Base-by-base conservation (phyloP, 30 jellyfish, hydroid and myxozoan species). In the Aurelia sp. region DNA sequence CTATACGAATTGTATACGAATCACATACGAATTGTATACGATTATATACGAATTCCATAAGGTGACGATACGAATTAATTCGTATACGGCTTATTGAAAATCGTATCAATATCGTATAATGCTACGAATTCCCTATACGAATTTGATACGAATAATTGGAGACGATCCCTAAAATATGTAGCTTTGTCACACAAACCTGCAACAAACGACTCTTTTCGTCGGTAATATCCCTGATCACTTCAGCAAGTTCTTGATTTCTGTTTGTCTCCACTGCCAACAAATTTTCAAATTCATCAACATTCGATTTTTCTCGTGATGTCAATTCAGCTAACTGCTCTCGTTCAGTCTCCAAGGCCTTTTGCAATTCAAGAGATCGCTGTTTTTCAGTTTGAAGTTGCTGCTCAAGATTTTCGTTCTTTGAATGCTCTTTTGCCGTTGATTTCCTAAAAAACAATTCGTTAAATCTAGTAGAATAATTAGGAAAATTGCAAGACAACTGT, bases 121-220 rank as follows among this genome's bases (percentile, higher is more conserved):
- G n/a, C n/a, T n/a, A n/a, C n/a, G n/a, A n/a, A n/a, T n/a, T n/a
- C n/a, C n/a, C n/a, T n/a, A n/a, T n/a, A n/a, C n/a, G n/a, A n/a
- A n/a, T n/a, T n/a, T n/a, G n/a, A n/a, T n/a, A n/a, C n/a, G n/a
- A n/a, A n/a, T n/a, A n/a, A n/a, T n/a, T n/a, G n/a, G n/a, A n/a
- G n/a, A n/a, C n/a, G n/a, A n/a, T n/a, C n/a, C n/a, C n/a, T n/a
- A n/a, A 27, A 27, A 44, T 44, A 44, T 44, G 55, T 8, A 8
- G 21, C 59, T 24, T 24, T 24, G 13, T 17, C 40, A 33, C 10
- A 62, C 89, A 35, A 62, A 79, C 89, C 89, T 79, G 65, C 8
- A 79, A 38, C 63, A 83, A 40, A 31, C 92, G 86, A 51, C 44
- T 59, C 48, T 51, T 85, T 59, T 87, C 90, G 13, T 64, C 96